phyloP scores from a whole-genome alignment of 1,140 invertebrate species.

The Andricus grossulariae region DNA sequence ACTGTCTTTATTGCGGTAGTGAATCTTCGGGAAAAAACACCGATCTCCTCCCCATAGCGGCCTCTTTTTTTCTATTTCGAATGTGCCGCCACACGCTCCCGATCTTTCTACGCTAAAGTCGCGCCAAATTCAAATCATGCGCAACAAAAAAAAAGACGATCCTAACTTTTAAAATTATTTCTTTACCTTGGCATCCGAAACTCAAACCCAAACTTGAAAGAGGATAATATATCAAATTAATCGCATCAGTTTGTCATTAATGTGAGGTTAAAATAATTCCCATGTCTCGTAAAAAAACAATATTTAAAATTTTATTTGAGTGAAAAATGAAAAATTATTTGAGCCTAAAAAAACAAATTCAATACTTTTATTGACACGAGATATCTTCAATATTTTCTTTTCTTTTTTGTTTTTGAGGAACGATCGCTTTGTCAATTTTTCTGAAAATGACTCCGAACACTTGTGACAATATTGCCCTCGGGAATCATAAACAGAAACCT shows the following conservation, averaged over 20 bases:
- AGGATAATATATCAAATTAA: not conserved
- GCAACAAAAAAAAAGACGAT: not conserved
- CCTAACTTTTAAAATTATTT: not conserved
- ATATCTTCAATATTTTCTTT: constrained; percentile 4
- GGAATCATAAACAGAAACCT: constrained; percentile 8
- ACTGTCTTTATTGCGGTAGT: constrained; percentile 64
- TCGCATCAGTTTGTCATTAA: not conserved
- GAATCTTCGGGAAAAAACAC: constrained; percentile 64
- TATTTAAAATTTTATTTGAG: too few relatives aligned
- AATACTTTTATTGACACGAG: not conserved
- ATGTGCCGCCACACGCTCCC: constrained; percentile 2
- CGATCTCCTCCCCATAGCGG: not conserved
- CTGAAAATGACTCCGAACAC: not conserved
- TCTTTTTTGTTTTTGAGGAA: not conserved
- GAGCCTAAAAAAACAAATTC: constrained; percentile 6
- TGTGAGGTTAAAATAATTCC: not conserved
- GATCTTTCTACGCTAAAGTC: not conserved
- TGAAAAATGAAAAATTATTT: too few relatives aligned
- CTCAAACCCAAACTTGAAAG: not conserved
- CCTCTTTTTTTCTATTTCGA: not conserved
- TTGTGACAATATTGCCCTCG: constrained; percentile 2
- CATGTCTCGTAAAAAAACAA: too few relatives aligned
- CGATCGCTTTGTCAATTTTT: not conserved
- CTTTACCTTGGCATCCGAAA: not conserved
- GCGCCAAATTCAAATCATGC: not conserved